Base-by-base conservation (phyloP, 92 coral and sea anemone genomes). In the Phymanthus crucifer region DNA sequence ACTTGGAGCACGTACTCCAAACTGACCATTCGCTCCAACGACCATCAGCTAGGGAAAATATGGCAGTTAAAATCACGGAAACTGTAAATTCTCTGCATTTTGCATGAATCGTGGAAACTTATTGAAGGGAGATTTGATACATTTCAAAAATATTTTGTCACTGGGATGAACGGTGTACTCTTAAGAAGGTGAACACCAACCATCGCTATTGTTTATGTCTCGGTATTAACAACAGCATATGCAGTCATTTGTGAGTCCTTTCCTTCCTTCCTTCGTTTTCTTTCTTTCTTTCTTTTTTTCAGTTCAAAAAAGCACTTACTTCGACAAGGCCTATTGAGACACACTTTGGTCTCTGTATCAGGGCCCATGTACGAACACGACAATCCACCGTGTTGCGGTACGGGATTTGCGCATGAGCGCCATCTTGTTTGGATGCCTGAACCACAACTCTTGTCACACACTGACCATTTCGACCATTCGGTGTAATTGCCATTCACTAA, bases 351-450 rank as follows among this genome's bases (percentile, higher is more conserved):
- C 46, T 93, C 94, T 3, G 85, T 72, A 32, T 90, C 94, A 46
- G 90, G 83, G 8, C 97, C 97, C 73, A 75, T 77, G 69, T 86
- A 73, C 3, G 91, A 72, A 73, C 97, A 93, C 35, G 89, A 80
- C 82, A 82, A 61, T 24, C 97, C 97, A 68, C 94, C 97, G 66
- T 79, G 82, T 57, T 90, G 90, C 18, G 97, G 97, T 1, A 84
- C 79, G 19, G 97, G 97, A 35, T 83, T 83, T 70, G 97, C 84
- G 76, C 97, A 93, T 58, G 97, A 88, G 70, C 97, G 92, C 88
- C 89, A 89, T 40, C 97, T 83, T 66, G 88, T 66, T 90, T 84
- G 90, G 81, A 90, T 71, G 2, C 97, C 97, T 14, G 89, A 13
- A 18, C 94, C 97, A 88, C 97, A 93, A 19, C 92, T 79, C 75